Percentiles rank a stretch among this genome's conserved stretches.
Conservation (phyloP, 2,888 invertebrate species). For the Acanthosepion pharaonis region DNA sequence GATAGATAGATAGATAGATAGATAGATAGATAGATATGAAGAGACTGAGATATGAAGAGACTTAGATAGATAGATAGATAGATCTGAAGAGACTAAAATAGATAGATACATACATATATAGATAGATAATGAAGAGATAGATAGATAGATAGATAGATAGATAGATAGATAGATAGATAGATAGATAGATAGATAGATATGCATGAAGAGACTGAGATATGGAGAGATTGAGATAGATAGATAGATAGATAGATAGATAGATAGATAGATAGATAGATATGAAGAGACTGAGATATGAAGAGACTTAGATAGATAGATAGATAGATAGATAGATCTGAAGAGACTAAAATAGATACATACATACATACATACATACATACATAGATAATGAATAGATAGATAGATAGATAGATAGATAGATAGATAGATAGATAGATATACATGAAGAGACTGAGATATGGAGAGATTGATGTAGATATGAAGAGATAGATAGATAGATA, state of each 20-base stretch:
- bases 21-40: neutral
- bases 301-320: neutral
- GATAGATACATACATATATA: too few relatives aligned
- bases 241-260: neutral
- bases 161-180: neutral
- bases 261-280: neutral
- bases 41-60: too few relatives aligned
- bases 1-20: neutral
- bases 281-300: too few relatives aligned
- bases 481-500: neutral
- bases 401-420: neutral
- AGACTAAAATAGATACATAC: neutral
- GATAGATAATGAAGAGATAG: too few relatives aligned
- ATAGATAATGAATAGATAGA: neutral
- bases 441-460: too few relatives aligned
- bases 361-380: neutral
- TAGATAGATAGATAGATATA: neutral
- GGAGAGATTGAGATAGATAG: neutral
- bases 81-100: too few relatives aligned
- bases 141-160: neutral
- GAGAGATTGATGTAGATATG: neutral
- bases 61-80: too few relatives aligned
- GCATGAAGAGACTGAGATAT: too few relatives aligned
- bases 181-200: neutral
- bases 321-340: neutral